These are phyloP conservation scores for Chrysolina americana DNA, from an alignment of 2,888 invertebrate species.

Conservation along the genomic window DNA sequence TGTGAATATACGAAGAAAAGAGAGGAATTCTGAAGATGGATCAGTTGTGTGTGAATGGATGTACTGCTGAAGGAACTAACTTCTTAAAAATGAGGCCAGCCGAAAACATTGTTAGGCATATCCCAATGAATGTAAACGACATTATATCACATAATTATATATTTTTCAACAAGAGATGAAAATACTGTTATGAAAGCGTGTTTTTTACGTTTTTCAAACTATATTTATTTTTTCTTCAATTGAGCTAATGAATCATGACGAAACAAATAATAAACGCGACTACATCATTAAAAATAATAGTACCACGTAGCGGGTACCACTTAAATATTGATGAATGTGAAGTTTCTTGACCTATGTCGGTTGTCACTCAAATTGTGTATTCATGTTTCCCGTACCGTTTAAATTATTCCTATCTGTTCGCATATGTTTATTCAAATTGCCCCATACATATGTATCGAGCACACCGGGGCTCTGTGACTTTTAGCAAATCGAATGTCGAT, in stretches of 20 bases:
- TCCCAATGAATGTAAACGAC: too few species aligned
- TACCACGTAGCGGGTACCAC: background rate
- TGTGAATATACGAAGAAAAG: too few species aligned
- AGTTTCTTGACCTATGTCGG: slow-evolving; percentile 12
- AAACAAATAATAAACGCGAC: background rate
- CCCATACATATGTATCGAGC: slow-evolving; percentile 16
- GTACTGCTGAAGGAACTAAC: too few species aligned
- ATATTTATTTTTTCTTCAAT: too few species aligned
- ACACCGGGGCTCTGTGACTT: slow-evolving; percentile 19
- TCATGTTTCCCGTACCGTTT: slow-evolving; percentile 18
- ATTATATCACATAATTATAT: too few species aligned
- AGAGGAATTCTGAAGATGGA: too few species aligned
- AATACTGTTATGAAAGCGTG: too few species aligned
- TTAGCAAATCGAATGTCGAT: slow-evolving; percentile 10
- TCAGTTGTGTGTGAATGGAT: too few species aligned
- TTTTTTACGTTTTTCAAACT: too few species aligned
- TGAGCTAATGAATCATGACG: background rate
- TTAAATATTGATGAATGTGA: slow-evolving; percentile 22
- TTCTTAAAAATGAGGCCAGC: too few species aligned
- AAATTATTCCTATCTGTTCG: slow-evolving; percentile 7
- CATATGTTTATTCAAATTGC: slow-evolving; percentile 19
- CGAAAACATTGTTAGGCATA: too few species aligned
- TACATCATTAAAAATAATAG: slow-evolving; percentile 15
- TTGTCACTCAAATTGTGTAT: slow-evolving; percentile 7
- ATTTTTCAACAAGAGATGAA: too few species aligned